These are phyloP conservation scores for Aphaenogaster ashmeadi DNA, from an alignment of 1,140 invertebrate species.

Conservation along the genomic window DNA sequence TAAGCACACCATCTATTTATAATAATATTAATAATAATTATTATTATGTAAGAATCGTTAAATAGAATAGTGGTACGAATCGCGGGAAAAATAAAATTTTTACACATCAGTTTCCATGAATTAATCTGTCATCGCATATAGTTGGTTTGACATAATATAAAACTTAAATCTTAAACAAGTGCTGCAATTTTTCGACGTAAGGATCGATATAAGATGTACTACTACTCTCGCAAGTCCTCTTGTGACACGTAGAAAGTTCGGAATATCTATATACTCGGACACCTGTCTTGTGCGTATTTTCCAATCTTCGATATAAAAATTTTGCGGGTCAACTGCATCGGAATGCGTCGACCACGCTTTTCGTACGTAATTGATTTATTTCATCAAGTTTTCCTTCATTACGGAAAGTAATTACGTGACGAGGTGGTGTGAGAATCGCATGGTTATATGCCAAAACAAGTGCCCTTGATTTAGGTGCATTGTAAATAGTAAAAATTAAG, in stretches of 20 bases:
- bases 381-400: background rate
- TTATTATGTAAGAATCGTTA: background rate
- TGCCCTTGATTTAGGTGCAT: conserved; percentile 51
- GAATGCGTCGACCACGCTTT: background rate
- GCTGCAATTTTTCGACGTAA: conserved; percentile 23
- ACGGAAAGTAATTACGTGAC: background rate
- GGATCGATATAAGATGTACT: conserved; percentile 11
- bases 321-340: background rate
- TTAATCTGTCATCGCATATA: background rate
- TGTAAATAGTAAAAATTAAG: conserved; percentile 77
- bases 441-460: conserved; percentile 40
- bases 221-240: conserved; percentile 4
- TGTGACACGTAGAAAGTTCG: background rate
- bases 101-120: conserved; percentile 3
- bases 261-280: conserved; percentile 35
- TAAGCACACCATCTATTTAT: conserved; percentile 8
- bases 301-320: background rate
- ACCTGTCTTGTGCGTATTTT: conserved; percentile 22
- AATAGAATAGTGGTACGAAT: conserved; percentile 12
- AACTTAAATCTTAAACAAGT: background rate
- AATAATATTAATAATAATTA: conserved; percentile 21
- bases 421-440: background rate
- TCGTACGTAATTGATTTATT: background rate
- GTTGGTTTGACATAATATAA: conserved; percentile 16
- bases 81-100: conserved; percentile 3